Conservation (phyloP, 2,797 vertebrate species). For the Typhlichthys subterraneus region DNA sequence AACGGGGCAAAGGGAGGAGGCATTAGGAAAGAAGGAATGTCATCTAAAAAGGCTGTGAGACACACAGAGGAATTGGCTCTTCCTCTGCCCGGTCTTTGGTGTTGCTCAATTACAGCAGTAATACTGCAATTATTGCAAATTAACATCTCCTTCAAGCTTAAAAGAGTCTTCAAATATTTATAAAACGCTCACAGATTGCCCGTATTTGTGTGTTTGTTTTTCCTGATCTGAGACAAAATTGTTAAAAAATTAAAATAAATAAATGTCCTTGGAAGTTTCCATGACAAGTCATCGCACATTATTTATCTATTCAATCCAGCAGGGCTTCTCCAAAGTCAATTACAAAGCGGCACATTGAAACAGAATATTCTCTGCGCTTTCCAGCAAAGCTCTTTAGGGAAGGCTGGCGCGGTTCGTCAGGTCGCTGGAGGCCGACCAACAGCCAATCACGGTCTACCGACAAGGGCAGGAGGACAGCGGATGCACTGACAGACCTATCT, state of each 20-base stretch:
- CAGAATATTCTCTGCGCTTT: slow-evolving; percentile 62
- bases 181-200: background rate
- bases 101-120: slow-evolving; percentile 4
- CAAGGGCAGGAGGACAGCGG: slow-evolving; percentile 43
- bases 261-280: slow-evolving; percentile 34
- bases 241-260: slow-evolving; percentile 25
- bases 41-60: slow-evolving; percentile 47
- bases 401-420: slow-evolving; percentile 44
- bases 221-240: slow-evolving; percentile 18
- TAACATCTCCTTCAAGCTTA: slow-evolving; percentile 8
- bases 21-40: slow-evolving; percentile 61
- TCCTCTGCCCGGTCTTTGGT: slow-evolving; percentile 37
- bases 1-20: slow-evolving; percentile 65
- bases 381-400: slow-evolving; percentile 70
- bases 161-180: slow-evolving; percentile 23
- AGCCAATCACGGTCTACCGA: slow-evolving; percentile 46
- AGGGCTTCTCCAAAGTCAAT: slow-evolving; percentile 62
- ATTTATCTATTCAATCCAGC: slow-evolving; percentile 40
- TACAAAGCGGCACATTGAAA: slow-evolving; percentile 61
- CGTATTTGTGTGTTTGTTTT: slow-evolving; percentile 10
- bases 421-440: slow-evolving; percentile 56
- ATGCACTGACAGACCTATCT: slow-evolving; percentile 13
- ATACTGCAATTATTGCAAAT: background rate
- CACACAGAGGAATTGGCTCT: slow-evolving; percentile 54
- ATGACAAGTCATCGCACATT: slow-evolving; percentile 45